A percentile compares a stretch with the other conserved stretches of the same genome.
These are phyloP conservation scores for Aphidius gifuensis DNA, from an alignment of 1,140 invertebrate species.

Conservation along the genomic window DNA sequence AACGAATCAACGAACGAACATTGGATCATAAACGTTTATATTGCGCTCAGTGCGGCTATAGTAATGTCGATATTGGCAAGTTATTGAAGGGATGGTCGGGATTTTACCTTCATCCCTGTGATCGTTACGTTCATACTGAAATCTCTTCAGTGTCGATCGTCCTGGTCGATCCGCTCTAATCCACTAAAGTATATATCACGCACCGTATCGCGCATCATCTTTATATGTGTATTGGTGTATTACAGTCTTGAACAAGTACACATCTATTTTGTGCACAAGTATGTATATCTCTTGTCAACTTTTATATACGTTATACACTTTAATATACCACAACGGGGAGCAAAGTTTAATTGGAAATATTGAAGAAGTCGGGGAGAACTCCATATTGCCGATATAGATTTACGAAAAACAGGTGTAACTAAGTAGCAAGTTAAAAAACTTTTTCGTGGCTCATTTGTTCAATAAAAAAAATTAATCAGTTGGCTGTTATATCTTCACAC, in stretches of 20 bases:
- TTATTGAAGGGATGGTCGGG: conserved; percentile 45
- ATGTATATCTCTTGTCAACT: too few relatives aligned
- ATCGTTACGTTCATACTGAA: too few relatives aligned
- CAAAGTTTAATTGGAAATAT: conserved; percentile 47
- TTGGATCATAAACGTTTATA: conserved; percentile 55
- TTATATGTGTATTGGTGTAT: too few relatives aligned
- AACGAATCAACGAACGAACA: conserved; percentile 31
- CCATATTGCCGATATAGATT: conserved; percentile 21
- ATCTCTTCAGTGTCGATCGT: too few relatives aligned
- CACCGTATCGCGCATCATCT: too few relatives aligned
- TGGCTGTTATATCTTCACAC: too few relatives aligned
- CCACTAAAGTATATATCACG: too few relatives aligned
- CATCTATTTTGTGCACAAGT: too few relatives aligned
- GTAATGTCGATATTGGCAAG: conserved; percentile 54
- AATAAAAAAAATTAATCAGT: too few relatives aligned
- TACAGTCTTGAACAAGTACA: too few relatives aligned
- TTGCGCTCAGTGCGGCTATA: conserved; percentile 46
- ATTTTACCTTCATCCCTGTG: conserved; percentile 21
- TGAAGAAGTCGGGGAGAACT: conserved; percentile 18
- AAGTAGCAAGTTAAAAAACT: conserved; percentile 16
- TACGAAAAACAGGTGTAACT: conserved; percentile 23
- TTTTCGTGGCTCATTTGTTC: not conserved
- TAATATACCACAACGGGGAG: conserved; percentile 12
- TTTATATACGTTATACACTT: not conserved
- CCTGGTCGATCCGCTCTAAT: too few relatives aligned